Base-by-base conservation (phyloP, 2,888 invertebrate genomes). In the Nemotelus nigrinus region DNA sequence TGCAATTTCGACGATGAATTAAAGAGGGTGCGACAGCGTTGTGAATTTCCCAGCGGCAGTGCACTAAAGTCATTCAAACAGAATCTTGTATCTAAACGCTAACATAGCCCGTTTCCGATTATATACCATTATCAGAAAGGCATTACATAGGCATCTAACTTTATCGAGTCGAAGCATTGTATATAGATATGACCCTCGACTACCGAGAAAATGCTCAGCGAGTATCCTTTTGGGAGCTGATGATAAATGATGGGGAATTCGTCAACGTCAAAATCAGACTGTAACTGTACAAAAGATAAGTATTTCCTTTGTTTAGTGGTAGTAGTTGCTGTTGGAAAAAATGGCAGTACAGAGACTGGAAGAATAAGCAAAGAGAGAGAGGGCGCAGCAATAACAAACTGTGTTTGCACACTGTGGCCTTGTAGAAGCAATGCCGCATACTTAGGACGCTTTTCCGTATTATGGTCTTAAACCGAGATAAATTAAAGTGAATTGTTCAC, bases 251-350 rank as follows among this genome's bases (percentile, higher is more conserved):
- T 85, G 82, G 82, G 81, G 84, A 86, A 87, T 87, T 84, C 87
- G 86, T 87, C 87, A 87, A 87, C 86, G 87, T 87, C 87, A 87
- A 87, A 87, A 87, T 87, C 87, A 87, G 87, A 86, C 86, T 87
- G 87, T 87, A 86, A 87, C 87, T 86, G 85, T 86, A 84, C 81
- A 81, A 83, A 83, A 77, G 77, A 77, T 77, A 77, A 77, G 77
- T 77, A 77, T 77, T 77, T 77, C 71, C 77, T 77, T 77, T 77
- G 68, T 77, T 77, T 77, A 77, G 70, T 58, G 71, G 68, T 74
- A 48, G 74, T 70, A 68, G 68, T 76, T 25, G 63, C 39, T 45
- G 68, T 44, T 44, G 55, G 58, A 63, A 71, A 77, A 77, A 77
- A 77, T 50, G 60, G 58, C 8, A 48, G 64, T 53, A 71, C 43